Percentiles rank a stretch among this genome's conserved stretches.
Conservation (phyloP, 1,140 invertebrate species). For the Zaprionus davidi region DNA sequence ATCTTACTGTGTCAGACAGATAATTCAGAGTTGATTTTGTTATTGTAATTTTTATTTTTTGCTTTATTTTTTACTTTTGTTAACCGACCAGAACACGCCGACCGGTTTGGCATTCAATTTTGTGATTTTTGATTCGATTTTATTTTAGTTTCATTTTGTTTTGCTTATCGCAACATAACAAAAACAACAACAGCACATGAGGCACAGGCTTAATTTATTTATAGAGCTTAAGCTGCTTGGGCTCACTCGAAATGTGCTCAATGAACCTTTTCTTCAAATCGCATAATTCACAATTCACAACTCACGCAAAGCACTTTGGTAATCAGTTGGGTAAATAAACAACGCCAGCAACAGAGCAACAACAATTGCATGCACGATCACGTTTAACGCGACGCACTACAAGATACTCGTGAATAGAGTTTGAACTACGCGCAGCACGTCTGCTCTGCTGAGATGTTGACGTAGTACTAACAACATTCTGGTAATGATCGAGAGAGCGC, state of each 20-base stretch:
- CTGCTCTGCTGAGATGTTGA: slow-evolving; percentile 18
- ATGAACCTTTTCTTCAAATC: slow-evolving; percentile 62
- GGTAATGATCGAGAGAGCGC: slow-evolving; percentile 40
- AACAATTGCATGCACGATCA: slow-evolving; percentile 19
- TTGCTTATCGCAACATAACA: slow-evolving; percentile 21
- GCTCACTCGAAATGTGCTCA: slow-evolving; percentile 54
- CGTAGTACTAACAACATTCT: slow-evolving; percentile 35
- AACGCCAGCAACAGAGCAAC: slow-evolving; percentile 33
- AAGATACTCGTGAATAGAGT: slow-evolving; percentile 5
- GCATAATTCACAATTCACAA: slow-evolving; percentile 18
- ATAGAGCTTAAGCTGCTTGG: slow-evolving; percentile 49
- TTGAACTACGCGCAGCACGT: slow-evolving; percentile 32
- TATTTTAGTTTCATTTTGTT: slow-evolving; percentile 23
- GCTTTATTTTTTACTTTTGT: slow-evolving; percentile 5
- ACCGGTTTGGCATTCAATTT: slow-evolving; percentile 51
- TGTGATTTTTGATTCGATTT: slow-evolving; percentile 16
- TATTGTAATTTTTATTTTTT: slow-evolving; percentile 24
- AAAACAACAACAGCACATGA: slow-evolving; percentile 54
- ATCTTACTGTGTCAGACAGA: slow-evolving; percentile 74
- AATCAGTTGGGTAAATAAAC: slow-evolving; percentile 74
- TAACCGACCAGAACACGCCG: slow-evolving; percentile 49
- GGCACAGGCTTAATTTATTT: slow-evolving; percentile 59
- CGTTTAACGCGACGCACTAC: slow-evolving; percentile 43
- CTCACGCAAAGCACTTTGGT: slow-evolving; percentile 64
- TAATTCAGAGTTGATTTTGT: slow-evolving; percentile 22